Evolutionary conservation across 2,888 invertebrate genomes (phyloP).

Genomic region (Myopa tessellatipennis): DNA sequence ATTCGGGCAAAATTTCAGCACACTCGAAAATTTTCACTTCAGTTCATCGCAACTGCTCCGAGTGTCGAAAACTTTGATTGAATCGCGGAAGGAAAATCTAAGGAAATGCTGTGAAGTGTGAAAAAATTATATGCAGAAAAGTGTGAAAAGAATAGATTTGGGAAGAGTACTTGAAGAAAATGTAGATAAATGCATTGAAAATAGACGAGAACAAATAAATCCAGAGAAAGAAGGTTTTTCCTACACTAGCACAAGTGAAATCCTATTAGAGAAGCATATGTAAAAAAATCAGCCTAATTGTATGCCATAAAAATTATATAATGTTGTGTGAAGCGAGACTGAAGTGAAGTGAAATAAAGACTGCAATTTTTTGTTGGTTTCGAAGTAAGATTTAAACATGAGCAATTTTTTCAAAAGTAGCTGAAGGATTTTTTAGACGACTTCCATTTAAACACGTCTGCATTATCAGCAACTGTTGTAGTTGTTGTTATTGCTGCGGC

Average conservation of each 20-base stretch:
- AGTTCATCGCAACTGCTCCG: conserved; percentile 44
- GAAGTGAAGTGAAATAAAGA: background rate
- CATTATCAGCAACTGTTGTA: conserved; percentile 31
- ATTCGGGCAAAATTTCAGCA: conserved; percentile 43
- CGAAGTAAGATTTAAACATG: background rate
- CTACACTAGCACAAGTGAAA: background rate
- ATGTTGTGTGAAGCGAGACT: background rate
- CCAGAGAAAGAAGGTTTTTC: background rate
- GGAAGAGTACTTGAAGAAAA: background rate
- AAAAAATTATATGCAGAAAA: conserved; percentile 16
- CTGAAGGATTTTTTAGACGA: conserved; percentile 27
- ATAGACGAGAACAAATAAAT: background rate
- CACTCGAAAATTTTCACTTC: conserved; percentile 27
- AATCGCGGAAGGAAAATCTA: conserved; percentile 15
- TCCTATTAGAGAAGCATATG: background rate
- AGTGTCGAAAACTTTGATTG: conserved; percentile 30
- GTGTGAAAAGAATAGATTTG: background rate
- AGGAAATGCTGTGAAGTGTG: conserved; percentile 12
- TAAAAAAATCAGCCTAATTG: conserved; percentile 33
- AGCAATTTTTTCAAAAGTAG: conserved; percentile 7
- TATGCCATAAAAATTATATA: conserved; percentile 41
- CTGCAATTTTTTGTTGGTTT: background rate
- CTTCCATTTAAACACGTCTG: background rate
- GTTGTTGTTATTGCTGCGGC: conserved; percentile 11
- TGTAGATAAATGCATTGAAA: background rate